Base-by-base conservation (phyloP, 2,113 vertebrate genomes). In the Acanthochromis polyacanthus region DNA sequence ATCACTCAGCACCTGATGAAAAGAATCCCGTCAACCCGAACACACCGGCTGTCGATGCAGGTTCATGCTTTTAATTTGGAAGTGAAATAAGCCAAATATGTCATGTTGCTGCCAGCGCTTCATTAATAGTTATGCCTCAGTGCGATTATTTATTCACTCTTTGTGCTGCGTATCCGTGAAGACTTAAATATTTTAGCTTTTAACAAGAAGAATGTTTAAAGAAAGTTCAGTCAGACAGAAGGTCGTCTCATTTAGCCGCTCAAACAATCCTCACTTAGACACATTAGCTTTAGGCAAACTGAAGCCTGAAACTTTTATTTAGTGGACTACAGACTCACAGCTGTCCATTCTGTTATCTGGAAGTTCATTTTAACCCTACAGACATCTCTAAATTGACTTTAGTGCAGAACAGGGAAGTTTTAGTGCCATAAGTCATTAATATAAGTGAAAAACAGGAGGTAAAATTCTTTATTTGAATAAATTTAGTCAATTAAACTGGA, bases 201-300 rank as follows among this genome's bases (percentile, higher is more conserved):
- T 67, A 59, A 19, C 17, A 3, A 57, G 45, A 59, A 38, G 63
- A 74, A 64, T 51, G 22, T 78, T 67, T 71, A 3, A 48, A 19
- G 48, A 36, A 56, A 48, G 56, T 67, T 52, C 10, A n/a, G 4
- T n/a, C 16, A 9, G 23, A 85, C 59, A 70, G 66, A 76, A 38
- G 32, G 4, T 32, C 0, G 32, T 43, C 0, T 80, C 12, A 20
- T 83, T 90, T 78, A 89, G 52, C 56, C 78, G 45, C 74, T 85
- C 71, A 83, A 67, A 80, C 78, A 81, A 66, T 55, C 1, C 57
- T 0, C 45, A n/a, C 12, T 80, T 59, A 45, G 64, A 1, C 15
- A 69, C 77, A 69, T 88, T 80, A 83, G 86, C 86, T 83, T 43
- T 17, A 53, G 76, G 78, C 75, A 2, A 74, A 79, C 50, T 74